Percentiles rank a stretch among this genome's conserved stretches.
phyloP scores from a whole-genome alignment of 1,140 invertebrate genomes.

The Nasonia longicornis region DNA sequence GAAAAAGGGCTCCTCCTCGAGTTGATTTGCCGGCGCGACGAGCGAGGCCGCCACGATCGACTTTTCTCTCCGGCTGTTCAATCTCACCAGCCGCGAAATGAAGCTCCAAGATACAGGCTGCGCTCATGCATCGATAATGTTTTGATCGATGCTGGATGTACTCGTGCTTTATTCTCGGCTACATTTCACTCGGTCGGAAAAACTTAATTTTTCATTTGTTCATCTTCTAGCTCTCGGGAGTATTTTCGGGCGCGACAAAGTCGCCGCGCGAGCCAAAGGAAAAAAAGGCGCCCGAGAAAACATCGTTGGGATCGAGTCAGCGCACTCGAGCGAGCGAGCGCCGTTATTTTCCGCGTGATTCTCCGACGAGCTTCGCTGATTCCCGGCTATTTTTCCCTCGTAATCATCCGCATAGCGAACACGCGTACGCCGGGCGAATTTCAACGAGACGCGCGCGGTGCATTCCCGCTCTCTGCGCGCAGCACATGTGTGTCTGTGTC shows the following conservation, averaged over 20 bases:
- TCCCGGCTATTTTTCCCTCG: background rate
- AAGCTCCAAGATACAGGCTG: background rate
- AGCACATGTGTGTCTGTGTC: too few relatives aligned
- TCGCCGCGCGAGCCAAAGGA: too few relatives aligned
- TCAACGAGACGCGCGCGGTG: background rate
- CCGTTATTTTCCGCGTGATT: background rate
- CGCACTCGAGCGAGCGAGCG: background rate
- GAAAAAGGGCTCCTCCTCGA: constrained; percentile 11
- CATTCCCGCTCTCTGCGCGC: too few relatives aligned
- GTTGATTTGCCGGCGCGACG: constrained; percentile 7
- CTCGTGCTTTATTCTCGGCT: background rate
- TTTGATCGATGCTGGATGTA: background rate
- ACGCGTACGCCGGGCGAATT: background rate
- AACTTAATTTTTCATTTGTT: background rate
- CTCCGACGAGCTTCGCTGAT: background rate
- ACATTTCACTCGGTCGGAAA: background rate
- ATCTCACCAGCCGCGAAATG: background rate
- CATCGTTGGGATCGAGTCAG: background rate
- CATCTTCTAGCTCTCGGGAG: background rate
- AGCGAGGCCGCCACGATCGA: constrained; percentile 6
- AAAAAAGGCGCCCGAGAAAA: background rate
- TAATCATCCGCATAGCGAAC: background rate
- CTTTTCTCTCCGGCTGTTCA: background rate
- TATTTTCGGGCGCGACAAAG: too few relatives aligned
- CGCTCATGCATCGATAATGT: constrained; percentile 19